These are phyloP conservation scores for Scolanthus callimorphus DNA, from an alignment of 92 coral and sea anemone species.

Conservation along the genomic window DNA sequence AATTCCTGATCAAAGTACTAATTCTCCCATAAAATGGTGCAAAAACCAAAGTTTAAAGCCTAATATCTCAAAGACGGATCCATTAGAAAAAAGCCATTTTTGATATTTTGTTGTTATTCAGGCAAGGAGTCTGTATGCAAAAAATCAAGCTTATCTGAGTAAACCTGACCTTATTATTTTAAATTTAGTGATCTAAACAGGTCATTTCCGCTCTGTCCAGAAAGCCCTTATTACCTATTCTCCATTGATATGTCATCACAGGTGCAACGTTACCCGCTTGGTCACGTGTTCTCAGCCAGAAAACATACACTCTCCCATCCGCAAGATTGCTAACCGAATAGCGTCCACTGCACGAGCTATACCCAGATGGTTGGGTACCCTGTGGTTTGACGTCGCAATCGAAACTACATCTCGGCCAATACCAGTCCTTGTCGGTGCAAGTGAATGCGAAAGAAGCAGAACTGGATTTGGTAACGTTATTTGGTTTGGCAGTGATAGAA, in stretches of 20 bases:
- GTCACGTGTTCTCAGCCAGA: conserved; percentile 65
- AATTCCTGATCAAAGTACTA: no score
- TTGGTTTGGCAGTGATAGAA: conserved; percentile 43
- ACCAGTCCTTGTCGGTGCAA: conserved; percentile 39
- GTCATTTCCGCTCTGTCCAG: not conserved
- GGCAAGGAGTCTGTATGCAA: no score
- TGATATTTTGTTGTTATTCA: no score
- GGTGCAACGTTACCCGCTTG: conserved; percentile 63
- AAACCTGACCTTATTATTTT: no score
- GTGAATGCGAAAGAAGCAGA: conserved; percentile 43
- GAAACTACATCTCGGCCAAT: conserved; percentile 7
- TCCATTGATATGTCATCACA: conserved; percentile 42
- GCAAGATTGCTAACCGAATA: conserved; percentile 25
- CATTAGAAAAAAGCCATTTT: no score
- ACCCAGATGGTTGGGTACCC: conserved; percentile 13
- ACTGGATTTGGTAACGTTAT: conserved; percentile 20
- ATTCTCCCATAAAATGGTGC: no score
- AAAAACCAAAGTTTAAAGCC: no score
- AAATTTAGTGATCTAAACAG: no score
- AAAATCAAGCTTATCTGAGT: no score
- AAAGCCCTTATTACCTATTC: conserved; percentile 38
- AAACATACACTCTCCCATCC: conserved; percentile 41
- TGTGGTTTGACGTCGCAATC: conserved; percentile 37
- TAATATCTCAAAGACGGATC: no score
- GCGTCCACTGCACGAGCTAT: conserved; percentile 33